Base-by-base conservation (phyloP, 2,888 invertebrate species). In the Himalopsyche kuldschensis region DNA sequence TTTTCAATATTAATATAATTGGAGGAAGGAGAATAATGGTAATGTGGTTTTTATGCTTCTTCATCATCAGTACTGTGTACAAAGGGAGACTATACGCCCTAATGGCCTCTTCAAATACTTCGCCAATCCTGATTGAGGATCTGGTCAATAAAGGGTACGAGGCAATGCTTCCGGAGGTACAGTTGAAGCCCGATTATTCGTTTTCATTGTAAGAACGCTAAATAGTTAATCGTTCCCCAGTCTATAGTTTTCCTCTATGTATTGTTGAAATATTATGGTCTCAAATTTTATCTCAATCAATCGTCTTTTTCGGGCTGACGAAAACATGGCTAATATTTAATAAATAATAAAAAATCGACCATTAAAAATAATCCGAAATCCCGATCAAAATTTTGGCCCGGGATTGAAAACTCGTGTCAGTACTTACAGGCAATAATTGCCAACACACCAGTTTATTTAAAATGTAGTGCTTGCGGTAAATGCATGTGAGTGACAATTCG, bases 41-140 rank as follows among this genome's bases (percentile, higher is more conserved):
- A 10, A 69, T 82, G 17, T 86, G 86, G 86, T 30, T 86, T 3
- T 46, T 85, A 31, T 85, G 86, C 47, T 85, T 81, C 63, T 79
- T 86, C 17, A 86, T 86, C 24, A 85, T 86, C 8, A 82, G 84
- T 32, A 84, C 84, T 10, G 76, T 79, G 8, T 86, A 85, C 79
- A 86, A 86, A 81, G 86, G 83, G 3, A 86, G 82, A 48, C 82
- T 86, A 20, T 55, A 55, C 55, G 24, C 55, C 24, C 15, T 55
- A 24, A 2, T 55, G 55, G 55, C 24, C 6, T 10, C 55, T 15
- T 20, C 55, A 20, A 55, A 15, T 20, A 8, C 5, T 10, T 55
- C 20, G 55, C 55, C 5, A 55, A 15, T 20, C 24, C n/a, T 5
- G 8, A 8, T 55, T 8, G 55, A 55, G 20, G 55, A 55, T 20